phyloP scores from a whole-genome alignment of 2,888 invertebrate species.

The Clunio marinus region DNA sequence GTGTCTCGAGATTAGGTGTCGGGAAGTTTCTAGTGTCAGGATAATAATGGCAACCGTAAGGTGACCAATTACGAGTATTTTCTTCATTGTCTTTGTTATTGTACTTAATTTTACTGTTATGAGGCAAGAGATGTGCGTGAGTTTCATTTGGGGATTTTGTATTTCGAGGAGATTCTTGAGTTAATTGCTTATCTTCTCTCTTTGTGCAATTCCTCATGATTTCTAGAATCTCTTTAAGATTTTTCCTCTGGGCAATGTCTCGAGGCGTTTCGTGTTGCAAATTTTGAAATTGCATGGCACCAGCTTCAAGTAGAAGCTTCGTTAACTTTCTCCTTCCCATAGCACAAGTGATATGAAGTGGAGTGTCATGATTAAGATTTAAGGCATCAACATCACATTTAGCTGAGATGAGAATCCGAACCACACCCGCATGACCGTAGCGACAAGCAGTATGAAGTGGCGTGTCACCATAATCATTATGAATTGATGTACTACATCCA shows the following conservation, averaged over 20 bases:
- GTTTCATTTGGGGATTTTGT: slow-evolving; percentile 42
- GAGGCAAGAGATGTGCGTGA: slow-evolving; percentile 25
- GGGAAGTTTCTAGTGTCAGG: slow-evolving; percentile 83
- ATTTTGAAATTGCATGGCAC: slow-evolving; percentile 60
- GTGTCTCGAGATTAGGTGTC: slow-evolving; percentile 75
- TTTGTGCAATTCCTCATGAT: slow-evolving; percentile 59
- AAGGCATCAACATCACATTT: slow-evolving; percentile 79
- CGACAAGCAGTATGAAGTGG: slow-evolving; percentile 90
- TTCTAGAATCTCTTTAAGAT: slow-evolving; percentile 74
- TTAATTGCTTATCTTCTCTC: slow-evolving; percentile 16
- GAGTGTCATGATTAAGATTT: slow-evolving; percentile 94
- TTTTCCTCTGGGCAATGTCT: slow-evolving; percentile 85
- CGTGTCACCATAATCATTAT: slow-evolving; percentile 94
- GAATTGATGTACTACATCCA: slow-evolving; percentile 80
- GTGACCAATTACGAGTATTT: slow-evolving; percentile 64
- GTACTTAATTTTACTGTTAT: slow-evolving; percentile 19
- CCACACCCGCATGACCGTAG: slow-evolving; percentile 94
- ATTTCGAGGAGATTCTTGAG: slow-evolving; percentile 47
- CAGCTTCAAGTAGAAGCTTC: slow-evolving; percentile 81
- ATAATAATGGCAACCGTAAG: slow-evolving; percentile 87
- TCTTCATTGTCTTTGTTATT: neutral
- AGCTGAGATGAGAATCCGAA: slow-evolving; percentile 88
- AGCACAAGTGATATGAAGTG: slow-evolving; percentile 88
- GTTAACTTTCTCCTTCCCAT: slow-evolving; percentile 90
- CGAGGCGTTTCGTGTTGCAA: slow-evolving; percentile 72